A percentile compares a stretch with the other conserved stretches of the same genome.
phyloP scores from a whole-genome alignment of 2,797 vertebrate species.

The Sphaeramia orbicularis region DNA sequence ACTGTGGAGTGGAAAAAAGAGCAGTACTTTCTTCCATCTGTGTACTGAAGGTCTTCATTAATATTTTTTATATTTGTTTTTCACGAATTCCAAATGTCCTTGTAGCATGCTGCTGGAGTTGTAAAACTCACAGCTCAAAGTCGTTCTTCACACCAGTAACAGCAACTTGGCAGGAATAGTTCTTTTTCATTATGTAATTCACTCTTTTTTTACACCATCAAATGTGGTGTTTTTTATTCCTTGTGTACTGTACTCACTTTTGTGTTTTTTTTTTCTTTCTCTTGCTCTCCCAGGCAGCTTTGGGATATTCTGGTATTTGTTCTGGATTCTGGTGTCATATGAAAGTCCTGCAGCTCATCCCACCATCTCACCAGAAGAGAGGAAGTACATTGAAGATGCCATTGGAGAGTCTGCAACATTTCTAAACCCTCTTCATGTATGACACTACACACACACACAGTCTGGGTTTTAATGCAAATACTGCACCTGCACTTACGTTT shows the following conservation, averaged over 20 bases:
- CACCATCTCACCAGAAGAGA: slow-evolving; percentile 91
- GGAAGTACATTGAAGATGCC: slow-evolving; percentile 92
- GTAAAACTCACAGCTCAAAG: background rate
- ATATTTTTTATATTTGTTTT: too few species aligned
- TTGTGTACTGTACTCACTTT: background rate
- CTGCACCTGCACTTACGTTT: background rate
- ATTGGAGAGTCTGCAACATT: slow-evolving; percentile 90
- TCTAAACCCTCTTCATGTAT: slow-evolving; percentile 89
- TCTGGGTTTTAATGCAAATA: slow-evolving; percentile 43
- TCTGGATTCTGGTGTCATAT: slow-evolving; percentile 94
- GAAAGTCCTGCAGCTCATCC: slow-evolving; percentile 93
- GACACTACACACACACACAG: slow-evolving; percentile 82
- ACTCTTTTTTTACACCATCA: too few species aligned
- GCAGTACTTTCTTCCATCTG: too few species aligned
- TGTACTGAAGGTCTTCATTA: too few species aligned
- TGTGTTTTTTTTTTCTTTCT: background rate
- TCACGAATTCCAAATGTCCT: background rate
- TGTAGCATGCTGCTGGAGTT: background rate
- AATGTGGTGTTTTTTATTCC: background rate
- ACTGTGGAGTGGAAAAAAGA: too few species aligned
- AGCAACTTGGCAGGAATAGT: background rate
- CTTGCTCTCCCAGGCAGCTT: slow-evolving; percentile 85
- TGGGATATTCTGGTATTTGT: slow-evolving; percentile 92
- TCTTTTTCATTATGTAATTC: background rate
- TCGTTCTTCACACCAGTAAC: background rate